A percentile compares a stretch with the other conserved stretches of the same genome.
Conservation (phyloP, 2,113 vertebrate genomes). For the Sceloporus tristichus region DNA sequence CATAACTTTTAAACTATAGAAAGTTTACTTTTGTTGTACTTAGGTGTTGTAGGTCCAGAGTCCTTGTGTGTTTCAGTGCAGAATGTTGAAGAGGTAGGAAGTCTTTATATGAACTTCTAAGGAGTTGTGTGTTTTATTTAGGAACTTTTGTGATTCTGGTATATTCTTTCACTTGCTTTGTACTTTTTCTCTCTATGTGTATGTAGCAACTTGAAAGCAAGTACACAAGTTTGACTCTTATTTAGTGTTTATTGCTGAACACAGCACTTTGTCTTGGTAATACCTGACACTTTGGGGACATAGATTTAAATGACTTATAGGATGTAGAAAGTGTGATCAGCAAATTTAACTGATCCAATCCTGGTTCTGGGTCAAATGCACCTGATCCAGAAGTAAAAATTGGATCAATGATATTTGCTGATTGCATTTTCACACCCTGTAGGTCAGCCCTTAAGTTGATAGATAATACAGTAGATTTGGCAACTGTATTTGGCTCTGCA, state of each 20-base stretch:
- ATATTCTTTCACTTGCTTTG: too few relatives aligned
- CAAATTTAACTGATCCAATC: constrained; percentile 21
- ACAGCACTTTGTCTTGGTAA: neutral
- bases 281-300: neutral
- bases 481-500: neutral
- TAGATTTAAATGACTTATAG: neutral
- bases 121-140: neutral
- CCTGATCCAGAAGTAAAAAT: constrained; percentile 1
- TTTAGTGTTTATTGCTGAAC: constrained; percentile 1
- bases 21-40: neutral
- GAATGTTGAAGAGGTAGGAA: neutral
- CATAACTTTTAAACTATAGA: neutral
- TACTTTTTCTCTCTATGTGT: too few relatives aligned
- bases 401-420: neutral
- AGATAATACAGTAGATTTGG: neutral
- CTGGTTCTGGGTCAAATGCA: neutral
- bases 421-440: neutral
- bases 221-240: neutral
- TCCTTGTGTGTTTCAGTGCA: neutral
- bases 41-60: neutral
- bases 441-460: neutral
- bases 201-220: too few relatives aligned
- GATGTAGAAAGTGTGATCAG: neutral
- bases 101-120: neutral
- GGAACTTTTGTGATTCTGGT: neutral